These are phyloP conservation scores for Plectropomus leopardus DNA, from an alignment of 2,113 vertebrate species.

Conservation along the genomic window DNA sequence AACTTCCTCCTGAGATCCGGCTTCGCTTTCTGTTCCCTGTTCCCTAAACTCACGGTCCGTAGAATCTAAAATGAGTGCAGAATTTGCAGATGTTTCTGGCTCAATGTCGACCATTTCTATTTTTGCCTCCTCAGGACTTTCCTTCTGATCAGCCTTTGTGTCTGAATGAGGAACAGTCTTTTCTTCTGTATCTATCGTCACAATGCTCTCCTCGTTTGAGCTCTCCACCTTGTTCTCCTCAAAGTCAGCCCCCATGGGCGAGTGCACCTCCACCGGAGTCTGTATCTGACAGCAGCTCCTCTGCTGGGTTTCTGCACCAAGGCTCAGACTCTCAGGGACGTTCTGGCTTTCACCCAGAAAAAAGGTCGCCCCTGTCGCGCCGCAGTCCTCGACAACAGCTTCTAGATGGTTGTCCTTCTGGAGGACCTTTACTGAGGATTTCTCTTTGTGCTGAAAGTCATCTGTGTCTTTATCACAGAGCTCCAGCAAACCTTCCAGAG, in stretches of 20 bases:
- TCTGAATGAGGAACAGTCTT: not conserved
- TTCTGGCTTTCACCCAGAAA: slow-evolving; percentile 52
- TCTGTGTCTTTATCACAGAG: not conserved
- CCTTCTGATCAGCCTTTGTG: not conserved
- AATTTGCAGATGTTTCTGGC: not conserved
- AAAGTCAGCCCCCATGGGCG: slow-evolving; percentile 14
- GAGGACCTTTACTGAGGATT: slow-evolving; percentile 27
- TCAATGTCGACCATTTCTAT: not conserved
- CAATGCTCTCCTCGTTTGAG: not conserved
- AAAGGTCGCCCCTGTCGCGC: slow-evolving; percentile 36
- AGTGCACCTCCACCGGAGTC: slow-evolving; percentile 73
- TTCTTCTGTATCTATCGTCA: not conserved
- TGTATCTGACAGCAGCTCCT: slow-evolving; percentile 54
- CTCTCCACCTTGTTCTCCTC: slow-evolving; percentile 3
- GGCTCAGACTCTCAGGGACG: not conserved
- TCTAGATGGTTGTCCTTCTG: slow-evolving; percentile 49
- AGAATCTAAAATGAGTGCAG: not conserved
- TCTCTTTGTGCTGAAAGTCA: slow-evolving; percentile 18
- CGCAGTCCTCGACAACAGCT: slow-evolving; percentile 39
- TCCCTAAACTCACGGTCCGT: not conserved
- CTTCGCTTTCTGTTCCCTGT: not conserved
- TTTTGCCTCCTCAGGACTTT: not conserved
- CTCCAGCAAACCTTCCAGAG: slow-evolving; percentile 26
- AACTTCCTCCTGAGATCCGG: not conserved
- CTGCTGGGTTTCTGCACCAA: not conserved